These are phyloP conservation scores for Pungitius pungitius DNA, from an alignment of 2,113 vertebrate genomes.

Conservation along the genomic window DNA sequence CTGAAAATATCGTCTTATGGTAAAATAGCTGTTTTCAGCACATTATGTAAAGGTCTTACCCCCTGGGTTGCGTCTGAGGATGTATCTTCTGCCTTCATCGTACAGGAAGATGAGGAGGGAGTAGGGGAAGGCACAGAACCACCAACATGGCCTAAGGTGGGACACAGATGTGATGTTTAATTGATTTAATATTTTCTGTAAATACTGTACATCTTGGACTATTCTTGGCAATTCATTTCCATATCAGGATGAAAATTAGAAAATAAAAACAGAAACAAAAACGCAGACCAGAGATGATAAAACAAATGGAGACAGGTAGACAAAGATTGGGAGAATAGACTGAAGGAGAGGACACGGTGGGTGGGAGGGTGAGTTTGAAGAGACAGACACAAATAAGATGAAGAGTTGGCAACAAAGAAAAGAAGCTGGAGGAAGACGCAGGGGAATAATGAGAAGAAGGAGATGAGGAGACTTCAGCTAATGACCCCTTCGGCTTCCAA, in stretches of 20 bases:
- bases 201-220: background rate
- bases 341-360: conserved; percentile 7
- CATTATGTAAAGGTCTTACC: conserved; percentile 66
- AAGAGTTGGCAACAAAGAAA: conserved; percentile 11
- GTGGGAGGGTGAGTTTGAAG: conserved; percentile 3
- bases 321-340: background rate
- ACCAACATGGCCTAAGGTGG: conserved; percentile 79
- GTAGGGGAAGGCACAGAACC: conserved; percentile 85
- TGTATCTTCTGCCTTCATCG: conserved; percentile 83
- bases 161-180: background rate
- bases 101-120: conserved; percentile 84
- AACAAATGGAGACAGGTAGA: conserved; percentile 19
- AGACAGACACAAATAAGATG: background rate
- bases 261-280: background rate
- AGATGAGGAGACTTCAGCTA: conserved; percentile 2
- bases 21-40: too few species aligned
- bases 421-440: background rate
- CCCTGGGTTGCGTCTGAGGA: conserved; percentile 82
- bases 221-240: background rate
- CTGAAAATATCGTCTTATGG: too few species aligned
- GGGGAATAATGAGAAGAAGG: conserved; percentile 12
- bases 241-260: background rate
- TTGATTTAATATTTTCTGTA: background rate
- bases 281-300: background rate
- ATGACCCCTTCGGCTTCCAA: conserved; percentile 36